These are phyloP conservation scores for Choloepus didactylus DNA, from an alignment of 2,797 vertebrate species.

Conservation along the genomic window DNA sequence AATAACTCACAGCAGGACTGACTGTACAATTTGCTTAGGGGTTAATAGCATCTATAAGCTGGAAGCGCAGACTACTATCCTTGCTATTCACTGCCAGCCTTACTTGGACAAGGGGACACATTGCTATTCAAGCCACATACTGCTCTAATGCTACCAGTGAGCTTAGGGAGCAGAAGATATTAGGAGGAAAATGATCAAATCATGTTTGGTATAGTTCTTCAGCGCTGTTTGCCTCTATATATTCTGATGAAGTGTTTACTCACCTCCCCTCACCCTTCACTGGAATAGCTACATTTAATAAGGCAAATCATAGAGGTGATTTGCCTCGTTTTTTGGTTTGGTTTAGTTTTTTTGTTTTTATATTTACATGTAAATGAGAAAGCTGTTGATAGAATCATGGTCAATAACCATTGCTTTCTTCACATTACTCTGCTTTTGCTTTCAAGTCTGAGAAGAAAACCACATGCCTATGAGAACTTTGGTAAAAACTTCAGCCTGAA, in stretches of 20 bases:
- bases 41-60: constrained; percentile 22
- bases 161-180: neutral
- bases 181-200: constrained; percentile 36
- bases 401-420: constrained; percentile 26
- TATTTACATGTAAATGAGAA: neutral
- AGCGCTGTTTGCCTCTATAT: neutral
- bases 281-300: constrained; percentile 35
- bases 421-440: neutral
- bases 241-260: constrained; percentile 2
- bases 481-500: constrained; percentile 4
- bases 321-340: neutral
- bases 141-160: neutral
- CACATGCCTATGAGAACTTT: neutral
- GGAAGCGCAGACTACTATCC: constrained; percentile 2
- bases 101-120: neutral
- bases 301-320: neutral
- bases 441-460: constrained; percentile 43
- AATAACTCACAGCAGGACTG: constrained; percentile 23
- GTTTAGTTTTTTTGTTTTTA: neutral
- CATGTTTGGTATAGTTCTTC: neutral
- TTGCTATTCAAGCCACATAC: constrained; percentile 20
- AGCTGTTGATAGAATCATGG: neutral
- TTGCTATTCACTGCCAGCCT: neutral
- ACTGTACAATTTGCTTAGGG: neutral
- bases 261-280: constrained; percentile 22